phyloP scores from a whole-genome alignment of 2,888 invertebrate genomes.

The Drosophila gaucha region DNA sequence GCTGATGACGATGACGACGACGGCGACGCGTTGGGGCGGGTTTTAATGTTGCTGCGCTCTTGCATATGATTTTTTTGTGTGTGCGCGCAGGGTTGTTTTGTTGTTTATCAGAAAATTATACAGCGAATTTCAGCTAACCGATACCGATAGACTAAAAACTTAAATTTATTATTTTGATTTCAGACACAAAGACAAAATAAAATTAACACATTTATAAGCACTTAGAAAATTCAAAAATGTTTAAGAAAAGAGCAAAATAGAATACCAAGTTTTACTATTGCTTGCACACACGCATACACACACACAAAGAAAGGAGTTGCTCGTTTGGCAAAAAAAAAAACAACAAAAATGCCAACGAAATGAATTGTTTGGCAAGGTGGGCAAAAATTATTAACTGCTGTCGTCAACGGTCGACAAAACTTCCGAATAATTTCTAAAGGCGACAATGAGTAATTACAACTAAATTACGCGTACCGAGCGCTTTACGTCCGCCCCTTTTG shows the following conservation, averaged over 20 bases:
- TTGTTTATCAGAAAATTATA: conserved; percentile 54
- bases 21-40: conserved; percentile 58
- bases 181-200: conserved; percentile 24
- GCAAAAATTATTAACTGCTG: conserved; percentile 22
- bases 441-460: conserved; percentile 50
- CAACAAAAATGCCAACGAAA: conserved; percentile 6
- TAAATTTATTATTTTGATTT: conserved; percentile 40
- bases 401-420: conserved; percentile 19
- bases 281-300: conserved; percentile 10
- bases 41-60: conserved; percentile 61
- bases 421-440: conserved; percentile 23
- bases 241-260: conserved; percentile 1
- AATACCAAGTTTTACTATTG: conserved; percentile 18
- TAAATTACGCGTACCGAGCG: conserved; percentile 60
- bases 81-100: conserved; percentile 56
- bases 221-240: conserved; percentile 1
- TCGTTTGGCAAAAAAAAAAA: conserved; percentile 12
- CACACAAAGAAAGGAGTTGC: conserved; percentile 24
- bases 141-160: conserved; percentile 52
- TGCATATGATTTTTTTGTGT: conserved; percentile 50
- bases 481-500: conserved; percentile 61
- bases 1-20: conserved; percentile 39
- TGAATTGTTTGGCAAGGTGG: conserved; percentile 3
- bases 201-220: conserved; percentile 15
- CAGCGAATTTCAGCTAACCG: conserved; percentile 47